These are phyloP conservation scores for Tachina lurida DNA, from an alignment of 2,888 invertebrate genomes.

Conservation along the genomic window DNA sequence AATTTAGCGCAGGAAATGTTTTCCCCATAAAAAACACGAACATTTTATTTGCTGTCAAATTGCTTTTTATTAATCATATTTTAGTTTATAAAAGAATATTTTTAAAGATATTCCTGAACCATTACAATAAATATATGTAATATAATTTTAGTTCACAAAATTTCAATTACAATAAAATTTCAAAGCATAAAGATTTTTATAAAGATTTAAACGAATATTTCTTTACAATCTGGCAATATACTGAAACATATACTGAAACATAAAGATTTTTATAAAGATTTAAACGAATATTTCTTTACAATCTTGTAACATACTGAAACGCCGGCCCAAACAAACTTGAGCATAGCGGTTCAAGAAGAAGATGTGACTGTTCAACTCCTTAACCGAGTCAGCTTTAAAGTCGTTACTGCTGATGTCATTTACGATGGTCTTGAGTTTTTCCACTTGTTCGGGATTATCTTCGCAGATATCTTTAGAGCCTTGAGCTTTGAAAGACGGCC, in stretches of 20 bases:
- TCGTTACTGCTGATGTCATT: conserved; percentile 76
- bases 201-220: conserved; percentile 73
- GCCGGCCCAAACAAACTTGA: conserved; percentile 77
- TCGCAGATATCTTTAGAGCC: conserved; percentile 28
- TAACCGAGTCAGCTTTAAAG: conserved; percentile 76
- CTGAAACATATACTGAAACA: conserved; percentile 75
- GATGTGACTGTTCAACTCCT: conserved; percentile 79
- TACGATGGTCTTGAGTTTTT: conserved; percentile 75
- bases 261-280: conserved; percentile 2
- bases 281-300: conserved; percentile 74
- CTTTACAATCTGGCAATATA: conserved; percentile 74
- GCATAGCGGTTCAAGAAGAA: conserved; percentile 78
- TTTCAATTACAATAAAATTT: no score
- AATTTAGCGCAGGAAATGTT: no score
- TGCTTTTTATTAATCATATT: no score
- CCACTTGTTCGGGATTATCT: conserved; percentile 73
- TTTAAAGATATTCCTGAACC: no score
- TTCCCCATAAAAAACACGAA: no score
- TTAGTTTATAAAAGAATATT: no score
- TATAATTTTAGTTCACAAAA: no score
- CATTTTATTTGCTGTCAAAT: no score
- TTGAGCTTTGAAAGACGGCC: neutral
- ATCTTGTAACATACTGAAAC: conserved; percentile 76
- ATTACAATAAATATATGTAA: no score
- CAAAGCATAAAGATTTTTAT: neutral